These are phyloP conservation scores for Helicoverpa zea DNA, from an alignment of 1,140 invertebrate species.

Conservation along the genomic window DNA sequence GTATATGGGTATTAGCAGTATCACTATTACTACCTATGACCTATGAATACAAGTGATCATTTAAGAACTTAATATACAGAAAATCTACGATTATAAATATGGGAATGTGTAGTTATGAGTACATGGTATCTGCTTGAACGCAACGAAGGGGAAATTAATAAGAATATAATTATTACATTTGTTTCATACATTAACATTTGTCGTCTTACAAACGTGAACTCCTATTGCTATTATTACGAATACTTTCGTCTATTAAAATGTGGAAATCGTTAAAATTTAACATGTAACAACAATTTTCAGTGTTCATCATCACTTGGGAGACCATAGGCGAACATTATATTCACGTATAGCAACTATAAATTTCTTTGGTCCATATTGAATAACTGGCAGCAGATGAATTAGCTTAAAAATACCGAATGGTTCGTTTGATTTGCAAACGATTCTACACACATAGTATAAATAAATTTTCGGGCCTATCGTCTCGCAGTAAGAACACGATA, in stretches of 20 bases:
- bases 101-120: constrained; percentile 72
- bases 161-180: constrained; percentile 33
- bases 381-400: constrained; percentile 42
- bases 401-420: constrained; percentile 40
- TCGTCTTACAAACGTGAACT: constrained; percentile 44
- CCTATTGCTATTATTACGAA: constrained; percentile 47
- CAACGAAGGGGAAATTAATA: constrained; percentile 25
- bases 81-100: constrained; percentile 62
- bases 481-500: constrained; percentile 62
- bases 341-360: constrained; percentile 41
- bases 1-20: constrained; percentile 60
- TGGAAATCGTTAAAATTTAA: constrained; percentile 75
- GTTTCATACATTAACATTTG: constrained; percentile 22
- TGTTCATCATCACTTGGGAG: constrained; percentile 51
- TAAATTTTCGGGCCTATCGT: constrained; percentile 55
- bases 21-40: constrained; percentile 65
- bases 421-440: constrained; percentile 17
- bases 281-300: constrained; percentile 73
- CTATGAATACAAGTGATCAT: constrained; percentile 67
- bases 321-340: constrained; percentile 50
- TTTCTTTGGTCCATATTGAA: constrained; percentile 60
- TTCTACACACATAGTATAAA: constrained; percentile 37
- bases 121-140: constrained; percentile 26
- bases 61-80: constrained; percentile 72
- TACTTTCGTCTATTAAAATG: constrained; percentile 60